These are phyloP conservation scores for Athalia circularis DNA, from an alignment of 2,888 invertebrate species.

Conservation along the genomic window DNA sequence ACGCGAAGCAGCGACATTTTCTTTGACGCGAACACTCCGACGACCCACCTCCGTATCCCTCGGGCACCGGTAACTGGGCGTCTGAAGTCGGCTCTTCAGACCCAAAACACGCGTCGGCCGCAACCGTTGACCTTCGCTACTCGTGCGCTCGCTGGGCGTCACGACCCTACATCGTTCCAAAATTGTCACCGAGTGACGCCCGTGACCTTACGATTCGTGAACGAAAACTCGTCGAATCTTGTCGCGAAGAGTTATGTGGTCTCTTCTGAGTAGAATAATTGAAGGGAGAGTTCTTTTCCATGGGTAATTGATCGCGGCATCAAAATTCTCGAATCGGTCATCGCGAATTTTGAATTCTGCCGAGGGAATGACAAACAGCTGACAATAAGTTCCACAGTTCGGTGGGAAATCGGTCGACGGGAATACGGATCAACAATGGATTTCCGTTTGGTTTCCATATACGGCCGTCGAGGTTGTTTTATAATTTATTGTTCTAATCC, in stretches of 20 bases:
- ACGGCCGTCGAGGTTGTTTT: conserved; percentile 5
- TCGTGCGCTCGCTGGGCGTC: neutral
- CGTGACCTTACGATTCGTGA: too few relatives aligned
- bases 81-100: neutral
- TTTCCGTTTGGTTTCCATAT: conserved; percentile 16
- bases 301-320: too few relatives aligned
- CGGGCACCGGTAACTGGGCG: neutral
- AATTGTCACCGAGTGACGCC: neutral
- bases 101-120: neutral
- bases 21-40: conserved; percentile 27
- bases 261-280: too few relatives aligned
- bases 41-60: neutral
- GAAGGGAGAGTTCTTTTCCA: too few relatives aligned
- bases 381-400: conserved; percentile 36
- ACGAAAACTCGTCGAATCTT: too few relatives aligned
- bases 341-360: conserved; percentile 9
- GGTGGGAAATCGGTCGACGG: conserved; percentile 23
- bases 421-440: conserved; percentile 28
- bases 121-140: conserved; percentile 31
- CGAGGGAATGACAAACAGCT: conserved; percentile 36
- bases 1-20: conserved; percentile 33
- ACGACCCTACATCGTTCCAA: neutral
- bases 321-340: conserved; percentile 16
- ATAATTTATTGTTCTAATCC: conserved; percentile 45
- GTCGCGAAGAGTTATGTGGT: too few relatives aligned